phyloP scores from a whole-genome alignment of 1,140 invertebrate species.

The Asbolus verrucosus region DNA sequence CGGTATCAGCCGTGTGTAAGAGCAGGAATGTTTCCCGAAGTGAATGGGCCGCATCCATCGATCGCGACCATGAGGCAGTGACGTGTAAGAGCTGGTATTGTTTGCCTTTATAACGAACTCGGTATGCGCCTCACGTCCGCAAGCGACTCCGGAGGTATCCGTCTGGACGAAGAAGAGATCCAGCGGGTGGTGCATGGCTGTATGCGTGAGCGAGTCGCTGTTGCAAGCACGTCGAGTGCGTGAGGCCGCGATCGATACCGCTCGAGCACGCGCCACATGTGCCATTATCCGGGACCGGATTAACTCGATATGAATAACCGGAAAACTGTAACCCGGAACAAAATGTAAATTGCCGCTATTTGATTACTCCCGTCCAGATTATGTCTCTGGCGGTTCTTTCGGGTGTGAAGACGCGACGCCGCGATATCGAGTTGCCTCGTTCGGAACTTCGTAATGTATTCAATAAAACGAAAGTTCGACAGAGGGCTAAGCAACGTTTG shows the following conservation, averaged over 20 bases:
- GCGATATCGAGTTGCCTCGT: neutral
- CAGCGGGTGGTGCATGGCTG: slow-evolving; percentile 4
- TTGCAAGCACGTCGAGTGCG: slow-evolving; percentile 44
- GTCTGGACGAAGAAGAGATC: neutral
- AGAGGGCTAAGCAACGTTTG: neutral
- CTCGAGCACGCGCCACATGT: slow-evolving; percentile 54
- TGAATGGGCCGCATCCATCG: slow-evolving; percentile 26
- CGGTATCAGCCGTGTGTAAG: slow-evolving; percentile 21
- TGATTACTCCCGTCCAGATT: slow-evolving; percentile 49
- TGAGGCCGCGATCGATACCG: slow-evolving; percentile 50
- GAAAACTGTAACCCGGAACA: slow-evolving; percentile 54
- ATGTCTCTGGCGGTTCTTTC: slow-evolving; percentile 34
- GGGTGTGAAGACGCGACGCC: slow-evolving; percentile 1
- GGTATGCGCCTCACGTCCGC: slow-evolving; percentile 50
- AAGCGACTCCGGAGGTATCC: slow-evolving; percentile 42
- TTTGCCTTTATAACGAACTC: slow-evolving; percentile 53
- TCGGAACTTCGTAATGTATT: slow-evolving; percentile 12
- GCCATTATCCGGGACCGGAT: slow-evolving; percentile 52
- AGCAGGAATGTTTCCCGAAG: slow-evolving; percentile 14
- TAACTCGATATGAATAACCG: slow-evolving; percentile 53
- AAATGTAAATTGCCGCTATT: slow-evolving; percentile 53
- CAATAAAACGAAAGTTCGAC: slow-evolving; percentile 18
- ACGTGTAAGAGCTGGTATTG: slow-evolving; percentile 24
- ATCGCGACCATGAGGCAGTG: slow-evolving; percentile 1
- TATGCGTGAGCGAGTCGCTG: neutral